These are phyloP conservation scores for Microcebus jonahi DNA, from an alignment of 2,113 vertebrate genomes.

Conservation along the genomic window DNA sequence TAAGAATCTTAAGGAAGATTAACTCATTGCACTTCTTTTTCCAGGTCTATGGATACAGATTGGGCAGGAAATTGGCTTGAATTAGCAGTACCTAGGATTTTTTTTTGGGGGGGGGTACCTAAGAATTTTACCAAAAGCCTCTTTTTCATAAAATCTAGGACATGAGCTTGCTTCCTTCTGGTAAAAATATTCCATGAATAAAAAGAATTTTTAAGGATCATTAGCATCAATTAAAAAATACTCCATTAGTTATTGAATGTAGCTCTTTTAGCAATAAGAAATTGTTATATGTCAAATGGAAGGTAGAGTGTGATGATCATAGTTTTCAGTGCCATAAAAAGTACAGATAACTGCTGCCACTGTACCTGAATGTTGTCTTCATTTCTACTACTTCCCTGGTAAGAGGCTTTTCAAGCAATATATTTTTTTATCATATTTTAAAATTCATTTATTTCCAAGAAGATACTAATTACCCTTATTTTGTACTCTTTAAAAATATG, in stretches of 20 bases:
- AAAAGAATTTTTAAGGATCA: background rate
- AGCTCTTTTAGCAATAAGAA: background rate
- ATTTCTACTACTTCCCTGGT: background rate
- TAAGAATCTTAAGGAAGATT: background rate
- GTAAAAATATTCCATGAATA: background rate
- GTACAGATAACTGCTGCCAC: background rate
- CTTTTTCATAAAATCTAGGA: constrained; percentile 7
- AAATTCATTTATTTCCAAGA: constrained; percentile 40
- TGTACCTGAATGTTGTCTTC: background rate
- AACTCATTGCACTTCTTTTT: background rate
- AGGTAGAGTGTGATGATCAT: background rate
- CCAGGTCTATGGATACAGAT: background rate
- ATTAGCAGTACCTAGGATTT: background rate
- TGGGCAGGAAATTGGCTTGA: background rate
- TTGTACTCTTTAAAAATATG: constrained; percentile 55
- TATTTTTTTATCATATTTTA: constrained; percentile 17
- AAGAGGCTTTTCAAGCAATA: constrained; percentile 21
- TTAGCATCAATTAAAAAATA: constrained; percentile 1
- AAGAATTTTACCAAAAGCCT: background rate
- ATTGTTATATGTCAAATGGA: background rate
- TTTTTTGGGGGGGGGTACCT: background rate
- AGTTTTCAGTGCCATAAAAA: background rate
- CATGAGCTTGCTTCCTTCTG: background rate
- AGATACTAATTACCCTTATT: constrained; percentile 48
- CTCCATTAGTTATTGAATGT: background rate